A percentile compares a stretch with the other conserved stretches of the same genome.
These are phyloP conservation scores for Pelodytes ibericus DNA, from an alignment of 2,797 vertebrate species.

Conservation along the genomic window DNA sequence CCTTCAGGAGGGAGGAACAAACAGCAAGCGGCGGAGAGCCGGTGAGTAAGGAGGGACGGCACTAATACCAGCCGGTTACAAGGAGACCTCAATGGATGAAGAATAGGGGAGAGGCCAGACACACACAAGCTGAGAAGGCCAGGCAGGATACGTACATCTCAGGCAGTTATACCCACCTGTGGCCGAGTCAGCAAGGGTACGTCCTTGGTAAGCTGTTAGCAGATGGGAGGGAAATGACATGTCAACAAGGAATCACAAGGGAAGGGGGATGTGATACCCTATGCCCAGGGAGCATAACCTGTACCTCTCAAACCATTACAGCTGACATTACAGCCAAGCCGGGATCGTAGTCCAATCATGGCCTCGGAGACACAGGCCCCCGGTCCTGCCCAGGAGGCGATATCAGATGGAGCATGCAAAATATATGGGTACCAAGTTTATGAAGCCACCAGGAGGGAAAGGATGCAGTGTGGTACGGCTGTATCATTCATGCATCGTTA, in stretches of 20 bases:
- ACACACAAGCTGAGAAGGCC: constrained; percentile 44
- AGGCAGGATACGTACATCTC: constrained; percentile 61
- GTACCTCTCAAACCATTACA: neutral
- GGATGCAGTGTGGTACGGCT: neutral
- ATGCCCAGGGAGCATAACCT: neutral
- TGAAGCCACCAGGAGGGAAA: neutral
- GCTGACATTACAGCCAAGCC: too few relatives aligned
- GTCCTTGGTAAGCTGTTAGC: constrained; percentile 93
- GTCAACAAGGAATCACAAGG: constrained; percentile 51
- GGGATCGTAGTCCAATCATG: too few relatives aligned
- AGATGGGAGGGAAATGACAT: constrained; percentile 62
- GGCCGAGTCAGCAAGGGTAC: constrained; percentile 86
- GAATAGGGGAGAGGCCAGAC: constrained; percentile 27
- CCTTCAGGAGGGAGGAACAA: neutral
- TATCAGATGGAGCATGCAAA: too few relatives aligned
- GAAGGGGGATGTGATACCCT: constrained; percentile 56
- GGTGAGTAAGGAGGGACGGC: neutral
- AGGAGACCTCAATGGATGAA: too few relatives aligned
- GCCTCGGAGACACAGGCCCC: too few relatives aligned
- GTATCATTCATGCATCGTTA: neutral
- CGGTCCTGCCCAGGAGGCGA: too few relatives aligned
- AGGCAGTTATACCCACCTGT: constrained; percentile 88
- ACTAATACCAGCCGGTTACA: constrained; percentile 5
- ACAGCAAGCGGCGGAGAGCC: neutral
- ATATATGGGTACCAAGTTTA: too few relatives aligned